Base-by-base conservation (phyloP, 1,140 invertebrate genomes). In the Mercenaria mercenaria region DNA sequence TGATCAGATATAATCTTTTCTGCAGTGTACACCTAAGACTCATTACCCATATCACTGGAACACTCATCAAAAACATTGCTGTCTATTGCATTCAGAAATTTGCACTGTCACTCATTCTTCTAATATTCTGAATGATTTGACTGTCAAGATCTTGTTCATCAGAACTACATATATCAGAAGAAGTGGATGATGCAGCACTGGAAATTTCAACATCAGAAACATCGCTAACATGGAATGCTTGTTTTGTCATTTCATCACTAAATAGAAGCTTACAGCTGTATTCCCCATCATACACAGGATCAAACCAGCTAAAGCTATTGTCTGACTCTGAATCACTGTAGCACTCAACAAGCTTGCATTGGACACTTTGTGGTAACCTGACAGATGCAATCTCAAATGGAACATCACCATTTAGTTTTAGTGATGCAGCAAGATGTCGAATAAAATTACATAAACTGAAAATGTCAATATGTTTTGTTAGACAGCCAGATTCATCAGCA, bases 211-310 rank as follows among this genome's bases (percentile, higher is more conserved):
- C n/a, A 52, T 52, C 76, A 34, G 43, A 79, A 52, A 32, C 26
- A 26, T 79, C 76, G 34, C 13, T 10, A 43, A 3, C 26, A 72
- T 37, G 11, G 15, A 15, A 29, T 72, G 26, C 39, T 13, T 72
- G 47, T 4, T 43, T 43, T 0, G 32, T n/a, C 0, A 23, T 23
- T 34, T 47, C 67, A 47, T 84, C 47, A 26, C 26, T 39, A 6
- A 84, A 32, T 15, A 13, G 50, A 15, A 69, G 10, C n/a, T 84
- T 72, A 23, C 82, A 84, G 39, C 43, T 72, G 29, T 69, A 72
- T 72, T 84, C 67, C 1, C 41, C 41, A 84, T 84, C 67, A 72
- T 4, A 72, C 15, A 84, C 20, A 18, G 61, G n/a, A 20, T 67
- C 81, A 83, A 47, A 80, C 10, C 20, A 52, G 29, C n/a, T 52